These are phyloP conservation scores for Pachypsylla venusta DNA, from an alignment of 1,140 invertebrate species.

Conservation along the genomic window DNA sequence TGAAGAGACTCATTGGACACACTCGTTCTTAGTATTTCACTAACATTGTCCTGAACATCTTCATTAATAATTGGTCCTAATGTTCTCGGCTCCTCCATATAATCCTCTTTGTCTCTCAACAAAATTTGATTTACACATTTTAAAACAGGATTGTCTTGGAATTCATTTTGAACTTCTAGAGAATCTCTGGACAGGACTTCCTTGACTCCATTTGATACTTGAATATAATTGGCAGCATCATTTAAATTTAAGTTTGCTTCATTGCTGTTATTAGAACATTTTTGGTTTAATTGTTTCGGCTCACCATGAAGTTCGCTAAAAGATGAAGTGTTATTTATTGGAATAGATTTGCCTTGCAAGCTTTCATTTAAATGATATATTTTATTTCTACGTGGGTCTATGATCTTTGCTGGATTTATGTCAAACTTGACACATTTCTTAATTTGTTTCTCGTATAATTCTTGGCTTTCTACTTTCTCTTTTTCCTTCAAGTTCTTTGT, in stretches of 20 bases:
- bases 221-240: constrained; percentile 14
- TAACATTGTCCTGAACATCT: background rate
- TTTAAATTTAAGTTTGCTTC: background rate
- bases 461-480: background rate
- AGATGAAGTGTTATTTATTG: background rate
- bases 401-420: background rate
- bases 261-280: background rate
- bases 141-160: constrained; percentile 51
- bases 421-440: background rate
- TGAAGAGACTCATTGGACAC: background rate
- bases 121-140: constrained; percentile 64
- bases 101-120: constrained; percentile 38
- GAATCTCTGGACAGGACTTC: constrained; percentile 7
- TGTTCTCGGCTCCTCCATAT: constrained; percentile 19
- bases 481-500: background rate
- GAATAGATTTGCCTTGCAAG: background rate
- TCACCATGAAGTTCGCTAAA: background rate
- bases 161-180: constrained; percentile 16
- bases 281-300: background rate
- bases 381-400: background rate
- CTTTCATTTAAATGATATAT: background rate
- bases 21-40: constrained; percentile 12
- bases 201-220: constrained; percentile 16
- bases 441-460: background rate
- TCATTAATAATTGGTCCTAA: constrained; percentile 7